phyloP scores from a whole-genome alignment of 2,888 invertebrate species.

The Ormyrus nitidulus region DNA sequence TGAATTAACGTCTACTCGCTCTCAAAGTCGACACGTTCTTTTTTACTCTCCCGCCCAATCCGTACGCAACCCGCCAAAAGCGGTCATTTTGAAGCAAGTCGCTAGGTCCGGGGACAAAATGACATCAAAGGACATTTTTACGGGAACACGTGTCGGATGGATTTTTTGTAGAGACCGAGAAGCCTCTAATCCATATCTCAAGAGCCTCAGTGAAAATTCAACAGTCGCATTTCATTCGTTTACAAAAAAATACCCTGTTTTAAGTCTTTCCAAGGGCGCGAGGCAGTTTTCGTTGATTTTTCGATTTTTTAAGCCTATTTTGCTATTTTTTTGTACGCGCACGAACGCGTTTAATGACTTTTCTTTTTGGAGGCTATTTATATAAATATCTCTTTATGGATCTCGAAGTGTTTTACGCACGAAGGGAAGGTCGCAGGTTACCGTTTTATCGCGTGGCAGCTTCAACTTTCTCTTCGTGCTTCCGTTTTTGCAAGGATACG shows the following conservation, averaged over 20 bases:
- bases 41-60: slow-evolving; percentile 65
- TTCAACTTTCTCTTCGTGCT: slow-evolving; percentile 30
- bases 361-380: slow-evolving; percentile 30
- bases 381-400: not conserved
- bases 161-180: not conserved
- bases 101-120: slow-evolving; percentile 70
- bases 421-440: slow-evolving; percentile 18
- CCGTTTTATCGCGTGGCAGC: slow-evolving; percentile 21
- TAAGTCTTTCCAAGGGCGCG: slow-evolving; percentile 52
- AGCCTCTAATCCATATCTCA: not conserved
- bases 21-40: not conserved
- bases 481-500: slow-evolving; percentile 17
- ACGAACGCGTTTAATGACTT: slow-evolving; percentile 21
- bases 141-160: slow-evolving; percentile 25
- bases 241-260: slow-evolving; percentile 49
- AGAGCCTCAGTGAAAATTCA: not conserved
- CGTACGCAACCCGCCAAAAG: slow-evolving; percentile 70
- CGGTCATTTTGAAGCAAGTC: slow-evolving; percentile 71
- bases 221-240: not conserved
- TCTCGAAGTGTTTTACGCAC: not conserved
- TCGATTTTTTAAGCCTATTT: slow-evolving; percentile 19
- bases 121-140: slow-evolving; percentile 47
- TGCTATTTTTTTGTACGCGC: slow-evolving; percentile 30
- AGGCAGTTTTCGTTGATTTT: slow-evolving; percentile 29
- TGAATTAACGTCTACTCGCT: not conserved